Conservation (phyloP, 2,797 vertebrate genomes). For the Etheostoma nigrum region DNA sequence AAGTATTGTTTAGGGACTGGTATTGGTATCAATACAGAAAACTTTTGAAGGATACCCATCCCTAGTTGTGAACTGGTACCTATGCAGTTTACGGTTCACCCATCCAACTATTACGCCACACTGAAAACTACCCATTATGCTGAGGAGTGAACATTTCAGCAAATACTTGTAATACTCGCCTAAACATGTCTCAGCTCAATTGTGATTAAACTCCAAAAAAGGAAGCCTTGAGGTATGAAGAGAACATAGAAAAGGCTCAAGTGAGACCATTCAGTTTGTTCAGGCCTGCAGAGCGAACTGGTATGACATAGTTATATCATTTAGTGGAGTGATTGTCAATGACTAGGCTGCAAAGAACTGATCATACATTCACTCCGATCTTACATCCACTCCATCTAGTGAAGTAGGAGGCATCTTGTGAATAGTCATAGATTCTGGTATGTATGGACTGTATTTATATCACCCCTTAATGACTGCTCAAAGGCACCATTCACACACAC, state of each 20-base stretch:
- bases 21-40: no score
- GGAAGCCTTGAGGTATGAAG: slow-evolving; percentile 34
- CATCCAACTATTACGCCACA: not conserved
- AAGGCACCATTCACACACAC: no score
- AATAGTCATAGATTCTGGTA: not conserved
- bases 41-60: no score
- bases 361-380: no score
- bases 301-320: not conserved
- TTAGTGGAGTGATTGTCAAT: not conserved
- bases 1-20: no score
- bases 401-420: not conserved
- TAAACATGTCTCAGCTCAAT: slow-evolving; percentile 21
- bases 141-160: not conserved
- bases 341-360: not conserved
- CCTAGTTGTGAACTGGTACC: slow-evolving; percentile 16
- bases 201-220: slow-evolving; percentile 24
- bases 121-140: not conserved
- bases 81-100: not conserved
- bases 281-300: not conserved
- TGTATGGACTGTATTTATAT: not conserved
- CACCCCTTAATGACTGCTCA: no score
- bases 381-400: no score
- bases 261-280: not conserved
- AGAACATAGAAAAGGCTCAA: slow-evolving; percentile 5
- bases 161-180: slow-evolving; percentile 9